Base-by-base conservation (phyloP, 2,888 invertebrate genomes). In the Leucania comma region DNA sequence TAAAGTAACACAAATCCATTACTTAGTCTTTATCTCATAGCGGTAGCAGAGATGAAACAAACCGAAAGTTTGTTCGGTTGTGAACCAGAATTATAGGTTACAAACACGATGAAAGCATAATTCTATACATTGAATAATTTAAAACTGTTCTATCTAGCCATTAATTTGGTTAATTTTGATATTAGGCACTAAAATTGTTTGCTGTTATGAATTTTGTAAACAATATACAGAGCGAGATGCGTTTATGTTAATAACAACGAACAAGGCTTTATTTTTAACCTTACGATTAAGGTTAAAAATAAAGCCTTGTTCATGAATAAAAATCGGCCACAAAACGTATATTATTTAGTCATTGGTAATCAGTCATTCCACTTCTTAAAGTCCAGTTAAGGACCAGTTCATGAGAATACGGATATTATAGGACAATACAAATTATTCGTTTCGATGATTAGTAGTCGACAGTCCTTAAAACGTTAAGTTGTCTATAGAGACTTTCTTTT, bases 61-160 rank as follows among this genome's bases (percentile, higher is more conserved):
- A 86, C 85, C 67, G 74, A 85, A 80, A 82, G 81, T 81, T 82
- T 72, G 81, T 78, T 72, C 71, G 60, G 53, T 68, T 87, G 83
- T 82, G 71, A 82, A 80, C 81, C 74, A 70, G 88, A 90, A 91
- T 89, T 73, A 88, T 86, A 87, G 85, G 86, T 85, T 88, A 61
- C 63, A 68, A 79, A 72, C 72, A 51, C 77, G 74, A 86, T 87
- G 80, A 85, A 81, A 82, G 84, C 81, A 84, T 89, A 87, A 92
- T 90, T 83, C 75, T 78, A 87, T 78, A 70, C 76, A 82, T 89
- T 89, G 87, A 81, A 64, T 68, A 61, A 72, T 66, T 74, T 69
- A 68, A 67, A 83, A 82, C 65, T 68, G 75, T 83, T 86, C 78
- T 74, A 86, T 86, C 76, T 71, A 86, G 75, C 73, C 46, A 53